Evolutionary conservation across 2,113 vertebrate species (phyloP).

Genomic region (Plecturocebus donacophilus): DNA sequence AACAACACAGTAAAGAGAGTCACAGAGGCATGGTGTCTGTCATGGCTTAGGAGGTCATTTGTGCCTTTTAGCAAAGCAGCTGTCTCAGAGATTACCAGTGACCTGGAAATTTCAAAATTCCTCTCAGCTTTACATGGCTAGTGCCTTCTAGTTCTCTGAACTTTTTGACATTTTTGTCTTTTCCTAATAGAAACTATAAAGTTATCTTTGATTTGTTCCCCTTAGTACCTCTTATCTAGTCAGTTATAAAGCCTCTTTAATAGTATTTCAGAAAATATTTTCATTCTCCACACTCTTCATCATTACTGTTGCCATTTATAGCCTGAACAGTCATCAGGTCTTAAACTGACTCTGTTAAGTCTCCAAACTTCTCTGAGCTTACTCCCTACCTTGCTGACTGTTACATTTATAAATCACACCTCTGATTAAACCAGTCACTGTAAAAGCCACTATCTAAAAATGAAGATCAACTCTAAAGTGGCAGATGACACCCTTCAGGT

Average conservation of each 20-base stretch:
- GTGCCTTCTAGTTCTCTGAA: not conserved
- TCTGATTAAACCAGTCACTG: not conserved
- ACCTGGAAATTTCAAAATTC: not conserved
- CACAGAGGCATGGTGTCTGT: not conserved
- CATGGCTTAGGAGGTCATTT: not conserved
- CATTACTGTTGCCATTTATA: not conserved
- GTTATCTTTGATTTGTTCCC: not conserved
- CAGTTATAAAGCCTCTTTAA: not conserved
- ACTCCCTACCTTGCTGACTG: too few species aligned
- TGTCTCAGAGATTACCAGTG: not conserved
- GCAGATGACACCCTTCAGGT: not conserved
- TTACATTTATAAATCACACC: not conserved
- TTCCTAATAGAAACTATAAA: not conserved
- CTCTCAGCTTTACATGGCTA: not conserved
- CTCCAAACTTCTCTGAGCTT: not conserved
- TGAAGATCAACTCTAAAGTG: not conserved
- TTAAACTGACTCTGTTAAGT: not conserved
- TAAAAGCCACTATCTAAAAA: not conserved
- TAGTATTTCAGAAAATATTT: not conserved
- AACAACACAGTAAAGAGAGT: not conserved
- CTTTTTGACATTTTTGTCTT: not conserved
- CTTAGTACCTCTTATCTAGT: not conserved
- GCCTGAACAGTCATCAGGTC: not conserved
- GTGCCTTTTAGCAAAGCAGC: not conserved
- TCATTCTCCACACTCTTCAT: not conserved